Evolutionary conservation across 1,140 invertebrate species (phyloP), one percentile per base, ranked within the genome.

Genomic region (Drosophila nikananu): DNA sequence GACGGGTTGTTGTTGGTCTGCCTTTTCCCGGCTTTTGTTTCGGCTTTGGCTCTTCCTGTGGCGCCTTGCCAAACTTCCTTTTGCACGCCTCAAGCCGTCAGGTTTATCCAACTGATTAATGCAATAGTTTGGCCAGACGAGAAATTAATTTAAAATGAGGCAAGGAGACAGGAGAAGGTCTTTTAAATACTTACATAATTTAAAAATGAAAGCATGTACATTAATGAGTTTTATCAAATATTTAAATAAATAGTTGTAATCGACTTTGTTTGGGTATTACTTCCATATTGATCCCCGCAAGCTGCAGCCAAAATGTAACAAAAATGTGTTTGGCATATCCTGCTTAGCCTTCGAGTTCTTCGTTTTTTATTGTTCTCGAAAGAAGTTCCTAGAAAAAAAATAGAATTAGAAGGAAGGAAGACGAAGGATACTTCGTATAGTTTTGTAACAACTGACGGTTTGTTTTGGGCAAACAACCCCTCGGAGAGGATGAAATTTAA

Each of bases 101-200:
- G 70, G 64, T 79, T 83, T 73, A 68, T 48, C 51, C 66, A 81
- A 23, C 78, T 89, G 86, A 90, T 89, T 89, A 89, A 89, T 90
- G 86, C 71, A 87, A 90, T 90, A 89, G 86, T 89, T 87, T 87
- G 67, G 65, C 21, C 48, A 73, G 60, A 63, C 80, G 82, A 72
- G 65, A 78, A 90, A 80, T 81, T 89, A 90, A 89, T 84, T 90
- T 68, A 71, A 87, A 86, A 37, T 37, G 15, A 71, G 35, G 13
- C 1, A 13, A 17, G 17, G 32, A 21, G 15, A 15, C 5, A 5
- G 13, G 6, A 15, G 15, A 9, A 15, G 12, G 27, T 2, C 17
- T 5, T 5, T 35, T 15, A 54, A 37, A 23, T 37, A 37, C 12
- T 23, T 17, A 37, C 23, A 55, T 8, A 35, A 35, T 1, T 8